Percentiles rank a stretch among this genome's conserved stretches.
These are phyloP conservation scores for Malurus splendens DNA, from an alignment of 2,797 vertebrate species.

Conservation along the genomic window DNA sequence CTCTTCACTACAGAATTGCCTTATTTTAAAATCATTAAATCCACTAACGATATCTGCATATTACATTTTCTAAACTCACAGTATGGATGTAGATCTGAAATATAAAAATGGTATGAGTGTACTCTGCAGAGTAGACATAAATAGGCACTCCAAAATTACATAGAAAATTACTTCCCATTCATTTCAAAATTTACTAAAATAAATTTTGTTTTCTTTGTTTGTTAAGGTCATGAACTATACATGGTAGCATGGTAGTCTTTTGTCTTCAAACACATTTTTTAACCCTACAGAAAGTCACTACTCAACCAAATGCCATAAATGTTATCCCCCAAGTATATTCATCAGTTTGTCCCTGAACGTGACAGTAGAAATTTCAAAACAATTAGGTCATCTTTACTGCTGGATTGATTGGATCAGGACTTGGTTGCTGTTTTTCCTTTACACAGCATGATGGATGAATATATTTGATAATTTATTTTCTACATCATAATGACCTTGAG, in stretches of 20 bases:
- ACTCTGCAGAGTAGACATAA: background rate
- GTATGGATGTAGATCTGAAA: background rate
- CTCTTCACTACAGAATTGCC: background rate
- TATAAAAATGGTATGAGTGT: background rate
- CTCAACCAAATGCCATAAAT: background rate
- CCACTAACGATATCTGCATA: background rate
- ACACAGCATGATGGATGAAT: background rate
- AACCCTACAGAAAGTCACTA: background rate
- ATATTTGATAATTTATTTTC: background rate
- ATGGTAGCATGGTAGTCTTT: background rate
- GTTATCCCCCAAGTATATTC: background rate
- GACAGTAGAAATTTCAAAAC: background rate
- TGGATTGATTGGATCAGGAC: background rate
- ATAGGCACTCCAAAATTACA: background rate
- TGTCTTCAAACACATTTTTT: background rate
- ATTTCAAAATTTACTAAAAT: background rate
- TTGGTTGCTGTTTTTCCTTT: background rate
- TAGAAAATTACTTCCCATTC: background rate
- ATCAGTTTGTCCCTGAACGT: background rate
- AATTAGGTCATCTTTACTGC: background rate
- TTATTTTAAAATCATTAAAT: background rate
- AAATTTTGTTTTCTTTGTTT: background rate
- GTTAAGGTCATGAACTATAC: background rate
- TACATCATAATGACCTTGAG: background rate
- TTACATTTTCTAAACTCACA: background rate